Evolutionary conservation across 2,888 invertebrate genomes (phyloP).

Genomic region (Parelbella ahira): DNA sequence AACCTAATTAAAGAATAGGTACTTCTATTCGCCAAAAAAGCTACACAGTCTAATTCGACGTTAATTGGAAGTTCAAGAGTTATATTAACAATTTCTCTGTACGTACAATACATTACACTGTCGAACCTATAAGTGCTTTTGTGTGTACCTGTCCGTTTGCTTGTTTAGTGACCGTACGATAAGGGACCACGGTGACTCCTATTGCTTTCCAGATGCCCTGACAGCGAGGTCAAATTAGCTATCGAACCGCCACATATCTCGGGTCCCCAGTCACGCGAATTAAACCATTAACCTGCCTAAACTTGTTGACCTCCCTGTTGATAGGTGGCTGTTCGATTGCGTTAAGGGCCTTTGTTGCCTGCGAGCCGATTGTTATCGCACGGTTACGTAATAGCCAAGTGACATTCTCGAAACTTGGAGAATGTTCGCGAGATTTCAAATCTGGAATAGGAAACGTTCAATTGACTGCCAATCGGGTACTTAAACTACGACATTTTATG

Average conservation of each 20-base stretch:
- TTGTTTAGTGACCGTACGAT: conserved; percentile 15
- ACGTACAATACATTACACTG: conserved; percentile 5
- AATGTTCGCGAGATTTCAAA: conserved; percentile 1
- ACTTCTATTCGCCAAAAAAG: too few relatives aligned
- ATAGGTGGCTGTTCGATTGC: conserved; percentile 16
- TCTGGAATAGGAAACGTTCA: conserved; percentile 18
- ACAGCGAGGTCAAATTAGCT: conserved; percentile 13
- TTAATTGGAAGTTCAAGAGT: too few relatives aligned
- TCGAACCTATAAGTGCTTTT: conserved; percentile 11
- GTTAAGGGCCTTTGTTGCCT: conserved; percentile 17
- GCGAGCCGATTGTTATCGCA: conserved; percentile 17
- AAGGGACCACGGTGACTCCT: conserved; percentile 2
- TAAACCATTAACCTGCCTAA: conserved; percentile 24
- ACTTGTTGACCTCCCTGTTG: conserved; percentile 20
- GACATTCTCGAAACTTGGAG: conserved; percentile 15
- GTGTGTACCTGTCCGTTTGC: conserved; percentile 10
- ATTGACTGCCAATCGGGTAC: too few relatives aligned
- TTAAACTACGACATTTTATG: too few relatives aligned
- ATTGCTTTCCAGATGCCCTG: conserved; percentile 15
- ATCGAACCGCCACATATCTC: conserved; percentile 12
- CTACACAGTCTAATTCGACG: too few relatives aligned
- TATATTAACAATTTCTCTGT: conserved; percentile 6
- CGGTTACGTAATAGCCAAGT: conserved; percentile 16
- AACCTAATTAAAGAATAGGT: too few relatives aligned
- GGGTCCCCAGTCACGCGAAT: conserved; percentile 22